Evolutionary conservation across 1,140 invertebrate genomes (phyloP).

Genomic region (Micrasema longulum): DNA sequence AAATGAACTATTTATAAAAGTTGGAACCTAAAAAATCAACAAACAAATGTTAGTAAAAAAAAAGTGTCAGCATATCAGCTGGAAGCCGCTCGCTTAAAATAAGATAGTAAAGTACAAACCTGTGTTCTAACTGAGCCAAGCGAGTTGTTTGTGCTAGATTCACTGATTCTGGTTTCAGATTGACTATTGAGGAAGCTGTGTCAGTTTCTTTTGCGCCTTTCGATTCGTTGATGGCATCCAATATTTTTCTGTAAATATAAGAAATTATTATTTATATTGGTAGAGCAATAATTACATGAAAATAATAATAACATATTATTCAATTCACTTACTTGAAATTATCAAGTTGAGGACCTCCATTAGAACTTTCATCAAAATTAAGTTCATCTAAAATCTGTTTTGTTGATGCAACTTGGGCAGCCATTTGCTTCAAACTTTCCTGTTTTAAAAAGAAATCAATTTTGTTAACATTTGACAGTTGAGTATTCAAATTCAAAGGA

Average conservation of each 20-base stretch:
- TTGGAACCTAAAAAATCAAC: too few species aligned
- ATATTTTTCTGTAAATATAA: slow-evolving; percentile 42
- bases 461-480: too few species aligned
- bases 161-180: slow-evolving; percentile 62
- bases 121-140: slow-evolving; percentile 78
- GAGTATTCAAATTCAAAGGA: too few species aligned
- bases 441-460: slow-evolving; percentile 47
- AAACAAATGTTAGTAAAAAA: too few species aligned
- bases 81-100: too few species aligned
- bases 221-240: slow-evolving; percentile 35
- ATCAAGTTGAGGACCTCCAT: slow-evolving; percentile 64
- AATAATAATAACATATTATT: background rate
- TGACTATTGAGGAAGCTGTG: slow-evolving; percentile 64
- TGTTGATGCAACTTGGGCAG: slow-evolving; percentile 63
- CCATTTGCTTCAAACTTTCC: slow-evolving; percentile 63
- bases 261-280: background rate
- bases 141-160: slow-evolving; percentile 79
- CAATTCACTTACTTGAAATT: slow-evolving; percentile 61
- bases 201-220: slow-evolving; percentile 56
- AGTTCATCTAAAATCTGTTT: slow-evolving; percentile 66
- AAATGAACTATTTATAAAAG: too few species aligned
- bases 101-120: too few species aligned
- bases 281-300: background rate
- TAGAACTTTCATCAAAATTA: slow-evolving; percentile 64
- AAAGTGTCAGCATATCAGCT: too few species aligned